Evolutionary conservation across 2,888 invertebrate species (phyloP).

Genomic region (Thymelicus lineola): DNA sequence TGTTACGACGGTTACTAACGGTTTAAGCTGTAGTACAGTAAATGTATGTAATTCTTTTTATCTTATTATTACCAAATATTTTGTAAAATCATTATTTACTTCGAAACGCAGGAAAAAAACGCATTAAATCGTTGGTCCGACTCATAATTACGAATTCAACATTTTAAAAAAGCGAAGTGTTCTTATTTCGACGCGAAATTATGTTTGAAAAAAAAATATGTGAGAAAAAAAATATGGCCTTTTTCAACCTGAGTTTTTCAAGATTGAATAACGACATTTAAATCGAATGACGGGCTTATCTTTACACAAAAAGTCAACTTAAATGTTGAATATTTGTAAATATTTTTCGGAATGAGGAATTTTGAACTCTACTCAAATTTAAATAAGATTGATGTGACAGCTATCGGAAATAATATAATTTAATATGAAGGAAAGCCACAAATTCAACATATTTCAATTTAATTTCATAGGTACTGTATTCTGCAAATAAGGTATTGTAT

Average conservation of each 20-base stretch:
- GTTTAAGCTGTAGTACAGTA: too few relatives aligned
- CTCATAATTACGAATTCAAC: too few relatives aligned
- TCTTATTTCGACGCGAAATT: too few relatives aligned
- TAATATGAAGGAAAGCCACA: background rate
- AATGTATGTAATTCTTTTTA: too few relatives aligned
- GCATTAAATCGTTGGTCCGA: too few relatives aligned
- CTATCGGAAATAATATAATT: background rate
- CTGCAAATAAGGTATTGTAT: background rate
- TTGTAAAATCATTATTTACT: too few relatives aligned
- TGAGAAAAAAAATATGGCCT: conserved; percentile 6
- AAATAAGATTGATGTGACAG: background rate
- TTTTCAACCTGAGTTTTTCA: conserved; percentile 17
- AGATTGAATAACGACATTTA: conserved; percentile 31
- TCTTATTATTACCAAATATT: too few relatives aligned
- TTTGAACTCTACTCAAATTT: background rate
- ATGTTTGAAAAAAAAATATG: background rate
- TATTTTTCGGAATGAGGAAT: background rate
- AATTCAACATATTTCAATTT: background rate
- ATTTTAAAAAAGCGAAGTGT: too few relatives aligned
- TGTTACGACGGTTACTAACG: too few relatives aligned
- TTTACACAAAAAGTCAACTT: conserved; percentile 7
- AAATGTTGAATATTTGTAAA: conserved; percentile 4
- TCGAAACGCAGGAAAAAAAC: too few relatives aligned
- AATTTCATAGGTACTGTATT: background rate
- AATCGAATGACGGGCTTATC: conserved; percentile 27